phyloP scores from a whole-genome alignment of 2,797 vertebrate genomes.

The Crax fasciolata region DNA sequence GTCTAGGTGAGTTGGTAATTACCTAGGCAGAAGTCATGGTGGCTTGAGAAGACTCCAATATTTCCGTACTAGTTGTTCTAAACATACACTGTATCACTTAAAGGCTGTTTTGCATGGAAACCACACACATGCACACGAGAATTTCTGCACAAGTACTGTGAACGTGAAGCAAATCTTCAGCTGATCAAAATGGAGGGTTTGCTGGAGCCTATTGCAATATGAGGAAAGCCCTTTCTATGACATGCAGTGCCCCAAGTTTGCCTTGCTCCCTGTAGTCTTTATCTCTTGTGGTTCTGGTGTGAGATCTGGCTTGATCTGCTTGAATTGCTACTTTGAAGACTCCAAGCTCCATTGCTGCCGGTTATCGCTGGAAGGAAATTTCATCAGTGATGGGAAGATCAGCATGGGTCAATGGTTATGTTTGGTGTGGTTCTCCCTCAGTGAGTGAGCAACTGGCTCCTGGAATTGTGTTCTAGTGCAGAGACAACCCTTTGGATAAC shows the following conservation, averaged over 20 bases:
- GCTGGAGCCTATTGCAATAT: not conserved
- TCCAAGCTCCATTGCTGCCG: not conserved
- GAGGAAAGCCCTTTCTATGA: not conserved
- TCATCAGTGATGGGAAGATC: not conserved
- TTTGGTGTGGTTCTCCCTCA: not conserved
- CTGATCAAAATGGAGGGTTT: not conserved
- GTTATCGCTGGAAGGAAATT: not conserved
- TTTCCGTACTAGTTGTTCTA: not conserved
- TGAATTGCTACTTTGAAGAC: not conserved
- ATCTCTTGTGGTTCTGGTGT: not conserved
- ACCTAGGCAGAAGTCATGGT: not conserved
- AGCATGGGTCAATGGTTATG: not conserved
- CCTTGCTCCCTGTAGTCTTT: accelerated
- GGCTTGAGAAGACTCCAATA: not conserved
- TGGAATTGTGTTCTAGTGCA: not conserved
- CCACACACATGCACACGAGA: not conserved
- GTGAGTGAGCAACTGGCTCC: not conserved
- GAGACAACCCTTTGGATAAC: not conserved
- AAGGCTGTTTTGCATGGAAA: not conserved
- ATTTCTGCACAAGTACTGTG: not conserved
- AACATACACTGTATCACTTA: not conserved
- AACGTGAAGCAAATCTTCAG: not conserved
- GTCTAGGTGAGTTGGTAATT: too few species aligned
- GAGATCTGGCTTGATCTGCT: not conserved
- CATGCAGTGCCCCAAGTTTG: not conserved